A percentile compares a stretch with the other conserved stretches of the same genome.
These are phyloP conservation scores for Myrmophylax atrothorax DNA, from an alignment of 2,113 vertebrate species.

Conservation along the genomic window DNA sequence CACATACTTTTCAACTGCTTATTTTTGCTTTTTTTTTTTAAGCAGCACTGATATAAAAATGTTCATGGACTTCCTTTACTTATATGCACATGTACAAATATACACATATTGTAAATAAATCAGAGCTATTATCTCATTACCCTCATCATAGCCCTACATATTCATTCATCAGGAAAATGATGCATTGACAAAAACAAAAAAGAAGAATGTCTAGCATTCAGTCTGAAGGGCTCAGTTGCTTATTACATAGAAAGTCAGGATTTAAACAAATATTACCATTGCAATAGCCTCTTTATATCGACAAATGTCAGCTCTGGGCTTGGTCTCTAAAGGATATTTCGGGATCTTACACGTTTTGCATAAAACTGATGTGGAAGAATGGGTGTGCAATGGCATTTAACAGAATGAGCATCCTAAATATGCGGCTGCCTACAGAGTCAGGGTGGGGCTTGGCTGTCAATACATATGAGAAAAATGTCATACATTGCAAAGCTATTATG, in stretches of 20 bases:
- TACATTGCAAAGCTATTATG: background rate
- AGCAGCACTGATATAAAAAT: background rate
- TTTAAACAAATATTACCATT: background rate
- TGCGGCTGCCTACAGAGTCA: background rate
- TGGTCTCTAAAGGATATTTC: conserved; percentile 49
- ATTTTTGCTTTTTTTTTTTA: background rate
- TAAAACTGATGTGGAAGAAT: background rate
- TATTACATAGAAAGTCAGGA: background rate
- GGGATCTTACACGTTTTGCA: background rate
- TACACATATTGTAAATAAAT: background rate
- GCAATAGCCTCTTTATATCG: background rate
- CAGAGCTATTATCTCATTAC: background rate
- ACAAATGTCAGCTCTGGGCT: background rate
- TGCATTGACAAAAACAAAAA: background rate
- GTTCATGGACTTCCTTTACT: background rate
- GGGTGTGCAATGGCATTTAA: conserved; percentile 28
- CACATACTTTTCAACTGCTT: background rate
- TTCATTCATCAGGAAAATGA: background rate
- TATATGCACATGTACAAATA: background rate
- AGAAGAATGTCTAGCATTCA: background rate
- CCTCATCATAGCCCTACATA: background rate
- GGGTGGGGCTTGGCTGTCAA: background rate
- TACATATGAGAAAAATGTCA: conserved; percentile 31
- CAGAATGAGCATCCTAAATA: conserved; percentile 10
- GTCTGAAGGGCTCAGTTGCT: background rate